These are phyloP conservation scores for Alexandromys fortis DNA, from an alignment of 2,113 vertebrate species.

Conservation along the genomic window DNA sequence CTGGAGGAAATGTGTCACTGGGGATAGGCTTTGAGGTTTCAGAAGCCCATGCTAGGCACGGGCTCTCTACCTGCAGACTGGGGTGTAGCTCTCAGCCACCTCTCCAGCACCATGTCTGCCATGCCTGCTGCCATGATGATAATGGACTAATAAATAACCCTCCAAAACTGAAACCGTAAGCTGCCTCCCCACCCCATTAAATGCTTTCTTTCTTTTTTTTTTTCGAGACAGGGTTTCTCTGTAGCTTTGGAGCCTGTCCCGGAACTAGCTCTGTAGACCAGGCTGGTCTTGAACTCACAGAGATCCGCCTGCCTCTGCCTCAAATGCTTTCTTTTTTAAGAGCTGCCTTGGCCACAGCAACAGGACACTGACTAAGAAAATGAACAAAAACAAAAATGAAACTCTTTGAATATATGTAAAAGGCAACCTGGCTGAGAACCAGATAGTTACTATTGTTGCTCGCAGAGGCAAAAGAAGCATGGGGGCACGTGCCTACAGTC, in stretches of 20 bases:
- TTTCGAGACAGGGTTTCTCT: too few species aligned
- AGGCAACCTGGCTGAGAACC: background rate
- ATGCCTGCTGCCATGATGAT: background rate
- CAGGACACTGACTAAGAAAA: background rate
- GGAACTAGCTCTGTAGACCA: too few species aligned
- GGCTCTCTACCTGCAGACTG: background rate
- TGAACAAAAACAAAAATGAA: background rate
- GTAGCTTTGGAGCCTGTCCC: too few species aligned
- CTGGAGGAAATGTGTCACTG: background rate
- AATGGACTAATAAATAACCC: background rate
- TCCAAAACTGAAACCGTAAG: background rate
- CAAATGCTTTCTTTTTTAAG: background rate
- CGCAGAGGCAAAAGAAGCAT: background rate
- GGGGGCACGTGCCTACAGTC: background rate
- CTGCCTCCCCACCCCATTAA: background rate
- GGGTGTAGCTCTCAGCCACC: background rate
- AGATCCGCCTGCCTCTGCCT: too few species aligned
- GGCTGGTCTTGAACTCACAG: too few species aligned
- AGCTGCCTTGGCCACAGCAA: background rate
- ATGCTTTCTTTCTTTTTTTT: background rate
- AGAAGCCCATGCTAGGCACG: background rate
- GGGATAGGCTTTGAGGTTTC: background rate
- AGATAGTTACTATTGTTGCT: background rate
- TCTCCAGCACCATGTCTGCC: background rate
- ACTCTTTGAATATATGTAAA: background rate